Evolutionary conservation across 2,113 vertebrate genomes (phyloP).

Genomic region (Parus major): DNA sequence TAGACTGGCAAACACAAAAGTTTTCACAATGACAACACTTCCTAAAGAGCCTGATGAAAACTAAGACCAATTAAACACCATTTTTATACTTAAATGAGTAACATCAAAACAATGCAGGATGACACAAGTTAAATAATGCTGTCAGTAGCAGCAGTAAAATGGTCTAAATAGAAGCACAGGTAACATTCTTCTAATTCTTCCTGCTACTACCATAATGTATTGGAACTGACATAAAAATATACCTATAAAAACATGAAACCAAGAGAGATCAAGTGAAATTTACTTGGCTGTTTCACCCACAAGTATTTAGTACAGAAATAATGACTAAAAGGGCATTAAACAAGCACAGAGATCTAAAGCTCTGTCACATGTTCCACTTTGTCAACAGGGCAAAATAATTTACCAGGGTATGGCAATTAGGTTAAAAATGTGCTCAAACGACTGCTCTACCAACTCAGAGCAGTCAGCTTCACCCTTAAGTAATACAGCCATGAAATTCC

Average conservation of each 20-base stretch:
- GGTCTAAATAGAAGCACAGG: background rate
- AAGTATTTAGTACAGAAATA: background rate
- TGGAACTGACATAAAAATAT: background rate
- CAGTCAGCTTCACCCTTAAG: background rate
- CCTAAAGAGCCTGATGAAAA: background rate
- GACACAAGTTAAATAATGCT: background rate
- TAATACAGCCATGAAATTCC: rapidly evolving
- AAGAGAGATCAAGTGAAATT: background rate
- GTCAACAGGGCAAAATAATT: background rate
- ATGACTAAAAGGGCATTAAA: background rate
- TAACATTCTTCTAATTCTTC: background rate
- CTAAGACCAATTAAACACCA: background rate
- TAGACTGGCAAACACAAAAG: background rate
- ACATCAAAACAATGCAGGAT: background rate
- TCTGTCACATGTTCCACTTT: background rate
- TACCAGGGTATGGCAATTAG: background rate
- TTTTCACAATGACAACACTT: background rate
- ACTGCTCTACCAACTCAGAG: background rate
- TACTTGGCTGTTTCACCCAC: background rate
- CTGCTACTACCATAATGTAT: background rate
- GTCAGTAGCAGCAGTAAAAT: background rate
- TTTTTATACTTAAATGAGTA: background rate
- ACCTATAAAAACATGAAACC: background rate
- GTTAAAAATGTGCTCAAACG: background rate
- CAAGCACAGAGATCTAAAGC: background rate